phyloP scores from a whole-genome alignment of 64 coral and sea anemone genomes.

The Montipora capricornis region DNA sequence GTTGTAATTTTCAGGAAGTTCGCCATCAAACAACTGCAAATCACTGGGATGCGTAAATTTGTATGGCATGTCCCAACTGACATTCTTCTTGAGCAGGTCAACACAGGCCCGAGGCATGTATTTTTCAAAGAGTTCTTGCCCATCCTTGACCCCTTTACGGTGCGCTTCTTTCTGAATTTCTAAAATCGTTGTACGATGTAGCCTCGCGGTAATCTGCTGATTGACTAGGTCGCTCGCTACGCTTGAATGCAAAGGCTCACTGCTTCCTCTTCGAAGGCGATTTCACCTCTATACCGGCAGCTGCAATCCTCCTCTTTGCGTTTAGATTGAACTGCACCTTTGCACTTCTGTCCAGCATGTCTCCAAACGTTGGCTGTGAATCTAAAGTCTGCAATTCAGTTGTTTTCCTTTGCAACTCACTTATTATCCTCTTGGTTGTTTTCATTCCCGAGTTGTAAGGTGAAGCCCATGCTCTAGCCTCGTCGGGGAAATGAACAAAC shows the following conservation, averaged over 20 bases:
- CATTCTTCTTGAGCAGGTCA: background rate
- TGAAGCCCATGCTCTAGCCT: constrained; percentile 45
- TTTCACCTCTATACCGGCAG: constrained; percentile 54
- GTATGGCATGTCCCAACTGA: background rate
- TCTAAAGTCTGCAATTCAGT: constrained; percentile 56
- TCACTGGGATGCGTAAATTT: no score
- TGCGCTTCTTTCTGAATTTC: constrained; percentile 48
- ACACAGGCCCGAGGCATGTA: background rate
- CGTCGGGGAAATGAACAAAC: constrained; percentile 53
- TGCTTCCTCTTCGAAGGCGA: constrained; percentile 50
- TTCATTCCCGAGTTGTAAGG: constrained; percentile 55
- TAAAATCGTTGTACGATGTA: constrained; percentile 4
- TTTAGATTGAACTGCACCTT: constrained; percentile 73
- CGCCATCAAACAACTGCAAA: no score
- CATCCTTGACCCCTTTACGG: constrained; percentile 27
- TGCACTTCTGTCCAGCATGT: constrained; percentile 64
- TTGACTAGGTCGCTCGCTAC: background rate
- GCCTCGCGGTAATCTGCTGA: background rate
- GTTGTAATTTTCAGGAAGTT: no score
- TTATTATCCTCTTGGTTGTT: constrained; percentile 46
- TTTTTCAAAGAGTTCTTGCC: constrained; percentile 44
- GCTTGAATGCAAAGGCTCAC: constrained; percentile 31
- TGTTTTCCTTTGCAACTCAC: constrained; percentile 65
- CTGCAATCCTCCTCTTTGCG: constrained; percentile 44
- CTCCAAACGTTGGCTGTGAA: constrained; percentile 55